Base-by-base conservation (phyloP, 2,797 vertebrate genomes). In the Argyrosomus regius region DNA sequence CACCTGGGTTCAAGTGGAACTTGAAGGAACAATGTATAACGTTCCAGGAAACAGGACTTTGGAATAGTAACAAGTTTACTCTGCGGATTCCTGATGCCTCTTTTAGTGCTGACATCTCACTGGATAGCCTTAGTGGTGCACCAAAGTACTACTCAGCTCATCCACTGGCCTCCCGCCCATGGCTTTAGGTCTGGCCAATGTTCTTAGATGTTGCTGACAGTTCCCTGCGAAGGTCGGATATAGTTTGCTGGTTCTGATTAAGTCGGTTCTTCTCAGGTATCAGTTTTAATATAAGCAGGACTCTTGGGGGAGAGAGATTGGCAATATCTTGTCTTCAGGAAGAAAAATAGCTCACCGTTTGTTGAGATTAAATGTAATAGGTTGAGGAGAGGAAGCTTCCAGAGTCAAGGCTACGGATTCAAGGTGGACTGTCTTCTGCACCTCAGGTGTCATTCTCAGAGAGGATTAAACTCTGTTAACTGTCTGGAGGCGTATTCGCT, bases 311-410 rank as follows among this genome's bases (percentile, higher is more conserved):
- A 81, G 66, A 66, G 75, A 87, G 88, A 90, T 80, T 92, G 89
- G 86, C 78, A 86, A 90, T 90, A 90, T 90, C 87, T 90, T 92
- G 87, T 91, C 89, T 87, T 85, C 65, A 59, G 81, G 79, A 87
- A 78, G 82, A 90, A 87, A 90, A 91, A 92, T 77, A 75, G 67
- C 74, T 83, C 77, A 60, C 75, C 16, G 70, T 85, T 92, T 82
- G 87, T 82, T 84, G 84, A 92, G 92, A 92, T 93, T 87, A 88
- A 91, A 86, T 86, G 75, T 83, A 90, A 90, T 81, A 78, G 81
- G 75, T 80, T 83, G 77, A 78, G 50, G 72, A 64, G 87, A 77
- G 49, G 69, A 75, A 54, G 74, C 77, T 80, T 88, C 64, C 28
- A 39, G 52, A 87, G 85, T 81, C 84, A 86, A 83, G 84, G 69